Percentiles rank a stretch among this genome's conserved stretches.
These are phyloP conservation scores for Scaptomyza caliginosa DNA, from an alignment of 2,888 invertebrate species.

Conservation along the genomic window DNA sequence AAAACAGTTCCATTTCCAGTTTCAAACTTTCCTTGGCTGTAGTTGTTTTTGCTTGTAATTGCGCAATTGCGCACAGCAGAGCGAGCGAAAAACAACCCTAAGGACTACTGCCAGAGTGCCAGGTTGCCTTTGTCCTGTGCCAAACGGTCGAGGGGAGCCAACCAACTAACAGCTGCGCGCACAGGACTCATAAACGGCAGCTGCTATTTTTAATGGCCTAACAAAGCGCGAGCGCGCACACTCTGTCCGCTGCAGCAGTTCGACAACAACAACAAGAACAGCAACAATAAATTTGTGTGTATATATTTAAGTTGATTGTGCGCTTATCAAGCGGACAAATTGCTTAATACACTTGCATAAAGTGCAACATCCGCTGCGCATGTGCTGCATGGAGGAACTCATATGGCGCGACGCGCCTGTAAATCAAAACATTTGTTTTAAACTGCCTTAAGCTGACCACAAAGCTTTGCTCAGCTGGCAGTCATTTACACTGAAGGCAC, in stretches of 20 bases:
- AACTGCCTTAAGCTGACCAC: background rate
- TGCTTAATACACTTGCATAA: conserved; percentile 44
- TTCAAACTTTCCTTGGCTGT: background rate
- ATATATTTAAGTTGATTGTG: conserved; percentile 19
- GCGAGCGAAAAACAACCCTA: conserved; percentile 41
- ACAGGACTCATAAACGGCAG: conserved; percentile 61
- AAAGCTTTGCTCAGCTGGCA: background rate
- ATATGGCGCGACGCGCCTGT: conserved; percentile 30
- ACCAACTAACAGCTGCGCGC: conserved; percentile 67
- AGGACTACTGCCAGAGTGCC: conserved; percentile 2
- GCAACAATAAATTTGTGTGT: conserved; percentile 2
- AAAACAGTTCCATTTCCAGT: conserved; percentile 42
- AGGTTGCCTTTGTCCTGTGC: conserved; percentile 69
- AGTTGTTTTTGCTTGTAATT: conserved; percentile 55
- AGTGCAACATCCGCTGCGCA: conserved; percentile 51
- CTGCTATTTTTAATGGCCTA: conserved; percentile 62
- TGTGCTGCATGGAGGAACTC: background rate
- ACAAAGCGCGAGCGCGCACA: conserved; percentile 37
- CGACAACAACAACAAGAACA: conserved; percentile 18
- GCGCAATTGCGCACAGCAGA: conserved; percentile 69
- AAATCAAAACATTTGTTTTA: background rate
- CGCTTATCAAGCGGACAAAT: conserved; percentile 63
- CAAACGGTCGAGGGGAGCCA: conserved; percentile 32
- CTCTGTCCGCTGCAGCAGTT: conserved; percentile 15
- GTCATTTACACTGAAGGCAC: background rate